Evolutionary conservation across 2,888 invertebrate genomes (phyloP), one percentile per base, ranked within the genome.

Genomic region (Zaprionus obscuricornis): DNA sequence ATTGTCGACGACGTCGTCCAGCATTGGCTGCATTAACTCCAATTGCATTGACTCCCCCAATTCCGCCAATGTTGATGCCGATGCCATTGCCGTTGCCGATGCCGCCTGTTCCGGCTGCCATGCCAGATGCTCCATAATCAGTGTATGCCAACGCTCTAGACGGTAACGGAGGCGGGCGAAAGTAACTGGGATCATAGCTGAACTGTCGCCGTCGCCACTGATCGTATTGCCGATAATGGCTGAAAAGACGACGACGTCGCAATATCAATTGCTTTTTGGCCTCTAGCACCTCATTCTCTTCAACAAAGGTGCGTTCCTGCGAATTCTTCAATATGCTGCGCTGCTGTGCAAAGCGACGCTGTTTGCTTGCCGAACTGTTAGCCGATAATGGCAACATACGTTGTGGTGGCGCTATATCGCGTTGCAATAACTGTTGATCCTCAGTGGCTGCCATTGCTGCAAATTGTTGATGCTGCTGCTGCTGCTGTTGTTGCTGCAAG

Each of bases 181-280:
- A 89, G 70, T 88, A 89, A 62, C 89, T 88, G 55, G 89, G 88
- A 74, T 90, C 90, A 59, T 88, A 89, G 77, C 90, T 90, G 63
- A 90, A 90, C 68, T 90, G 90, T 42, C 88, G 88, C 56, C 89
- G 85, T 27, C 90, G 88, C 90, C 90, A 90, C 74, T 89, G 89
- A 60, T 90, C 90, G 56, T 90, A 90, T 64, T 90, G 90, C 16
- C 90, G 83, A 66, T 90, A 88, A 62, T 90, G 90, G 68, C 90
- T 90, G 55, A 89, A 90, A 11, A 90, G 83, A 8, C 89, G 85
- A 11, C 89, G 82, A 6, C 87, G 85, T 1, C 89, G 86, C 71
- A 89, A 67, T 40, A 90, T 89, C 51, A 89, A 68, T 74, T 89
- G 89, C 69, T 88, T 88, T 60, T 88, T 88, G 45, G 89, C 87